phyloP scores from a whole-genome alignment of 2,113 vertebrate genomes.

The Amblyopsis rosae region DNA sequence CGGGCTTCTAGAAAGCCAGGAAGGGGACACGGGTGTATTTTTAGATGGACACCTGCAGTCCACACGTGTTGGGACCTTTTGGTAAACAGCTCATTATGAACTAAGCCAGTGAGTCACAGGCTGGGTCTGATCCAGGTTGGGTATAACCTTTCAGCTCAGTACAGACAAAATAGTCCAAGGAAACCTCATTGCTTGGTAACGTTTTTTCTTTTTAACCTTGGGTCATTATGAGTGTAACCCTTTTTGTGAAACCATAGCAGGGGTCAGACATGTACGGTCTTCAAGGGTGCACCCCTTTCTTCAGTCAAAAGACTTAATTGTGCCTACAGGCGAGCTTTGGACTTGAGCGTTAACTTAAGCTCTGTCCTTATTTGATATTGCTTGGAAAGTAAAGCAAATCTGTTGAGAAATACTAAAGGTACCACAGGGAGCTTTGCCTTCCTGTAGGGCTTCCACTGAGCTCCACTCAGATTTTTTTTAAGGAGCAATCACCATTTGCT shows the following conservation, averaged over 20 bases:
- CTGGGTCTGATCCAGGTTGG: constrained; percentile 18
- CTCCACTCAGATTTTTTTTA: no score
- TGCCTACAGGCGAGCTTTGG: no score
- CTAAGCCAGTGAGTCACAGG: constrained; percentile 33
- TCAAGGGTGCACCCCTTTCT: constrained; percentile 13
- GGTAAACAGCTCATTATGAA: constrained; percentile 50
- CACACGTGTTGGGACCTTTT: constrained; percentile 51
- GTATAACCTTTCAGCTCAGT: constrained; percentile 16
- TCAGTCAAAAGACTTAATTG: no score
- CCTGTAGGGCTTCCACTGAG: no score
- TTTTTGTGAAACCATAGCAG: constrained; percentile 11
- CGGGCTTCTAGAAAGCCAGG: constrained; percentile 25
- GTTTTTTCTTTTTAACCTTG: constrained; percentile 3
- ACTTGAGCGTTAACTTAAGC: no score
- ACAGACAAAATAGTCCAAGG: constrained; percentile 12
- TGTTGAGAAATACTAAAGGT: no score
- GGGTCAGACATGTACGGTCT: not conserved
- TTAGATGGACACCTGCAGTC: constrained; percentile 58
- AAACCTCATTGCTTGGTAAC: not conserved
- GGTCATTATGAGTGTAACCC: constrained; percentile 10
- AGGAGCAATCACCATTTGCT: no score
- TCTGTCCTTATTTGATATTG: no score
- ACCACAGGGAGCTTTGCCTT: no score
- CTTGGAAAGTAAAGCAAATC: no score
- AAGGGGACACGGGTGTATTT: constrained; percentile 52